Conservation (phyloP, 2,797 vertebrate species). For the Pteronotus mesoamericanus region DNA sequence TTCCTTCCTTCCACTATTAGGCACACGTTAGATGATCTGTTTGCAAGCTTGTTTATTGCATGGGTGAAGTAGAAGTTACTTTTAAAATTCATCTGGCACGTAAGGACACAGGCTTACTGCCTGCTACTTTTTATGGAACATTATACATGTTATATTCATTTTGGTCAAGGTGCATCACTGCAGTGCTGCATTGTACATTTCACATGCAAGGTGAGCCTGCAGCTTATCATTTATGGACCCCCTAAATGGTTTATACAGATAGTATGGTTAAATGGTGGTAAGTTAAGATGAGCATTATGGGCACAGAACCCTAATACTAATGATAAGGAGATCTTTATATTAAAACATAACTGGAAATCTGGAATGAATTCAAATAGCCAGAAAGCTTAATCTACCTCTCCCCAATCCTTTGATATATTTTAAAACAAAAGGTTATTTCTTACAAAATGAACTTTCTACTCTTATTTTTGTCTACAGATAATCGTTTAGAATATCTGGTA, state of each 20-base stretch:
- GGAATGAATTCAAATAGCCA: background rate
- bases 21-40: background rate
- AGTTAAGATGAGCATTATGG: background rate
- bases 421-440: background rate
- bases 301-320: background rate
- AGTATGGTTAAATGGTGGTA: background rate
- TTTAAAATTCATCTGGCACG: background rate
- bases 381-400: background rate
- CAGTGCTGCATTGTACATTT: background rate
- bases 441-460: background rate
- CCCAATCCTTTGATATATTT: background rate
- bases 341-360: background rate
- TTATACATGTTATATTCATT: slow-evolving; percentile 27
- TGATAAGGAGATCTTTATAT: background rate
- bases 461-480: background rate
- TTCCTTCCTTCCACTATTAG: background rate
- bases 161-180: background rate
- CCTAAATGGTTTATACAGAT: background rate
- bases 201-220: background rate
- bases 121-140: background rate
- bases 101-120: background rate
- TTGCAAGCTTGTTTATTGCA: slow-evolving; percentile 4
- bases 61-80: background rate
- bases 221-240: background rate
- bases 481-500: background rate